phyloP scores from a whole-genome alignment of 2,797 vertebrate genomes.

The Pseudopleuronectes americanus region DNA sequence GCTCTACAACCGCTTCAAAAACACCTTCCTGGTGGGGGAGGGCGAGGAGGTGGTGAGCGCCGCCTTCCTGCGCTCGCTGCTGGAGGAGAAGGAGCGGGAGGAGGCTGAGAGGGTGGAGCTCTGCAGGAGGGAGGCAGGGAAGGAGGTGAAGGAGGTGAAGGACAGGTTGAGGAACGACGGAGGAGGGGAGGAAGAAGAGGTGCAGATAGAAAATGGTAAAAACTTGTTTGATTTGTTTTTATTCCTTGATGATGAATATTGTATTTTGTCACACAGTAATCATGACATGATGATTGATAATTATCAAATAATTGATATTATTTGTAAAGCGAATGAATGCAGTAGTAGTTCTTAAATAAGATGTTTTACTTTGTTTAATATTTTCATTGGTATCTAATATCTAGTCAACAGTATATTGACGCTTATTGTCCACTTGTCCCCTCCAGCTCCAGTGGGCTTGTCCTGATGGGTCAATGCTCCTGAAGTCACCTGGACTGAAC shows the following conservation, averaged over 20 bases:
- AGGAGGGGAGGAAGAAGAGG: background rate
- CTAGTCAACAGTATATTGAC: too few species aligned
- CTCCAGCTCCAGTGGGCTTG: background rate
- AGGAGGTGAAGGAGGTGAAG: background rate
- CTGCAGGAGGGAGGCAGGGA: slow-evolving; percentile 35
- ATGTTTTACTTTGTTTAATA: too few species aligned
- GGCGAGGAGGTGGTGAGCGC: slow-evolving; percentile 92
- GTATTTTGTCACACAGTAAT: too few species aligned
- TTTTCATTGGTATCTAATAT: too few species aligned
- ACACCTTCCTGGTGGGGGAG: slow-evolving; percentile 93
- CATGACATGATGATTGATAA: too few species aligned
- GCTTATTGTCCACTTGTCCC: too few species aligned
- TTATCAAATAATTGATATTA: too few species aligned
- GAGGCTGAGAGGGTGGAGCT: slow-evolving; percentile 63
- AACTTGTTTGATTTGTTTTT: too few species aligned
- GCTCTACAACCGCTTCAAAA: slow-evolving; percentile 97
- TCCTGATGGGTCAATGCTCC: slow-evolving; percentile 11
- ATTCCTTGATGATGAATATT: too few species aligned
- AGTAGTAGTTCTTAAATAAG: too few species aligned
- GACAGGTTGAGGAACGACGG: background rate
- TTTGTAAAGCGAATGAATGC: too few species aligned
- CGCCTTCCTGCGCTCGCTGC: slow-evolving; percentile 89
- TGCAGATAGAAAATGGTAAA: too few species aligned
- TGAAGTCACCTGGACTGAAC: slow-evolving; percentile 20
- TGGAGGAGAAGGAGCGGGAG: slow-evolving; percentile 32